These are phyloP conservation scores for Chaunax sp. DNA, from an alignment of 2,797 vertebrate species.

Conservation along the genomic window DNA sequence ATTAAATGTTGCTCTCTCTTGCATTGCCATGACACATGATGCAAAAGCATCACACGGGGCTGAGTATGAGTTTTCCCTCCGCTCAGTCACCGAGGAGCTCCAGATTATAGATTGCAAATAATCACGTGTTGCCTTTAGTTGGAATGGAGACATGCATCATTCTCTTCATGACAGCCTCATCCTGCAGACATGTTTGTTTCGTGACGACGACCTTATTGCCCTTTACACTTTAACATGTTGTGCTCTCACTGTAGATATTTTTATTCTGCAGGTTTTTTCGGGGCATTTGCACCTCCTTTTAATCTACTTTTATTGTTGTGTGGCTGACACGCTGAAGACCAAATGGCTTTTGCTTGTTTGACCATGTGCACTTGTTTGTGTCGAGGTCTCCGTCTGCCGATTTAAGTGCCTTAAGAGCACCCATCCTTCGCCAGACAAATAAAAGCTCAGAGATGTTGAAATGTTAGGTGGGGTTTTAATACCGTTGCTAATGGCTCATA, in stretches of 20 bases:
- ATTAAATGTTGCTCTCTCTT: slow-evolving; percentile 77
- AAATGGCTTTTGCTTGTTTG: slow-evolving; percentile 1
- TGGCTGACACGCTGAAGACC: slow-evolving; percentile 1
- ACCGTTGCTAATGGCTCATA: slow-evolving; percentile 37
- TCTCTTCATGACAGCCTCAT: background rate
- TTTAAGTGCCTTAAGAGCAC: slow-evolving; percentile 45
- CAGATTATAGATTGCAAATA: slow-evolving; percentile 29
- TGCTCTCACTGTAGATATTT: slow-evolving; percentile 4
- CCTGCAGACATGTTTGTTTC: slow-evolving; percentile 2
- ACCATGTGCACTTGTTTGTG: slow-evolving; percentile 28
- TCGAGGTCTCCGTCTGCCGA: slow-evolving; percentile 22
- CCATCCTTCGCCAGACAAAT: slow-evolving; percentile 24
- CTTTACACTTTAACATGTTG: background rate
- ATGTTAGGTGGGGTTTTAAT: slow-evolving; percentile 40
- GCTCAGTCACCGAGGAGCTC: slow-evolving; percentile 18
- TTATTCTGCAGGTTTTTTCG: slow-evolving; percentile 7
- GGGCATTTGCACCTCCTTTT: background rate
- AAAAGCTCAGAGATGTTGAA: slow-evolving; percentile 45
- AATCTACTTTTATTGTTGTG: slow-evolving; percentile 12
- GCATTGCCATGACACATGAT: slow-evolving; percentile 59
- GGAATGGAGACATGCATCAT: slow-evolving; percentile 28
- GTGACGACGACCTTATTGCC: background rate
- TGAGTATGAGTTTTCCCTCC: slow-evolving; percentile 23
- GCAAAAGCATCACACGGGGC: slow-evolving; percentile 43
- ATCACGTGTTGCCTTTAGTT: slow-evolving; percentile 24